Percentiles rank a stretch among this genome's conserved stretches.
phyloP scores from a whole-genome alignment of 2,888 invertebrate genomes.

The Euplagia quadripunctaria region DNA sequence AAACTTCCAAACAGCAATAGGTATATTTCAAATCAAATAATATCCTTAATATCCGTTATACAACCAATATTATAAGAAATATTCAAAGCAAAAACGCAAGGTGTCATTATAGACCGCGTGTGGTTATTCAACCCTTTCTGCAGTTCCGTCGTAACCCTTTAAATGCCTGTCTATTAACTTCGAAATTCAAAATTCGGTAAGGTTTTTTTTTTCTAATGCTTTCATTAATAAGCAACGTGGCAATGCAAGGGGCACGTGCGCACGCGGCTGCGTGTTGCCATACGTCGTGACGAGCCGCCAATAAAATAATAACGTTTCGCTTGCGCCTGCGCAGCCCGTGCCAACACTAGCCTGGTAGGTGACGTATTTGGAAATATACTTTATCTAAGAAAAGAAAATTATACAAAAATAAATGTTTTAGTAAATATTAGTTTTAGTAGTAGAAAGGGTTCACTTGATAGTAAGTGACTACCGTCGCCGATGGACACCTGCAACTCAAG shows the following conservation, averaged over 20 bases:
- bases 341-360: constrained; percentile 59
- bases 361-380: constrained; percentile 44
- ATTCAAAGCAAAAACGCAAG: constrained; percentile 6
- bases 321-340: constrained; percentile 59
- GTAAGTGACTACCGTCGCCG: no score
- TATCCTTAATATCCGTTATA: neutral
- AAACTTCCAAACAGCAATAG: no score
- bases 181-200: constrained; percentile 19
- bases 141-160: constrained; percentile 19
- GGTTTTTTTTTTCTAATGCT: constrained; percentile 22
- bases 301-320: constrained; percentile 61
- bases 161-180: constrained; percentile 7
- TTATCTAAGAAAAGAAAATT: neutral
- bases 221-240: constrained; percentile 39
- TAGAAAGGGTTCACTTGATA: no score
- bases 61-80: neutral
- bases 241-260: constrained; percentile 46
- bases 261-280: constrained; percentile 66
- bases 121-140: constrained; percentile 11
- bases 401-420: neutral
- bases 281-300: constrained; percentile 70
- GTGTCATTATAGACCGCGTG: constrained; percentile 11
- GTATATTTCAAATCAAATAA: neutral
- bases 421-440: no score
- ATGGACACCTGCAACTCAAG: no score